phyloP scores from a whole-genome alignment of 2,888 invertebrate species.

The Matsumyia berberina region DNA sequence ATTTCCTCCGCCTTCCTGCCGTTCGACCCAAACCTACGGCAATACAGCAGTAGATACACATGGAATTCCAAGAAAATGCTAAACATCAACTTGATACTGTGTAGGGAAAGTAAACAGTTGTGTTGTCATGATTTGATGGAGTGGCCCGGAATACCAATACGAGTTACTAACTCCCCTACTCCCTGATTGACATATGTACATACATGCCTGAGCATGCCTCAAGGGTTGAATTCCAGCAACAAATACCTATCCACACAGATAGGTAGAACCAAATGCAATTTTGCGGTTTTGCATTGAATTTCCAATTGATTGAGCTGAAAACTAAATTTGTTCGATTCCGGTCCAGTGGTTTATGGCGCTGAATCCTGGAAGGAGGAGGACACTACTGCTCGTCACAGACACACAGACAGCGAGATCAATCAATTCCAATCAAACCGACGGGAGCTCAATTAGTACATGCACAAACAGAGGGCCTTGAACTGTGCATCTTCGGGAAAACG shows the following conservation, averaged over 20 bases:
- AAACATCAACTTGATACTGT: constrained; percentile 57
- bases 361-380: constrained; percentile 23
- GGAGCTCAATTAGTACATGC: constrained; percentile 59
- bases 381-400: constrained; percentile 18
- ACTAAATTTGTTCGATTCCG: constrained; percentile 75
- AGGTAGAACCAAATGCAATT: constrained; percentile 70
- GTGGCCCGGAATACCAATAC: constrained; percentile 57
- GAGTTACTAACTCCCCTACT: constrained; percentile 22
- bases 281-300: constrained; percentile 76
- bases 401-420: constrained; percentile 50
- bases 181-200: constrained; percentile 28
- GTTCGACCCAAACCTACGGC: constrained; percentile 37
- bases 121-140: constrained; percentile 58
- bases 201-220: constrained; percentile 15
- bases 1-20: constrained; percentile 15
- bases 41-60: constrained; percentile 17
- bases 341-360: constrained; percentile 51
- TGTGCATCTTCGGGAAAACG: not conserved
- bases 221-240: constrained; percentile 23
- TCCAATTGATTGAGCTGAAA: constrained; percentile 75
- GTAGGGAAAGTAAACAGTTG: constrained; percentile 44
- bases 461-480: constrained; percentile 12
- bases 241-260: constrained; percentile 30
- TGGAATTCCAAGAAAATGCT: constrained; percentile 37
- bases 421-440: constrained; percentile 62